Base-by-base conservation (phyloP, 2,113 vertebrate species). In the Eidolon helvum region DNA sequence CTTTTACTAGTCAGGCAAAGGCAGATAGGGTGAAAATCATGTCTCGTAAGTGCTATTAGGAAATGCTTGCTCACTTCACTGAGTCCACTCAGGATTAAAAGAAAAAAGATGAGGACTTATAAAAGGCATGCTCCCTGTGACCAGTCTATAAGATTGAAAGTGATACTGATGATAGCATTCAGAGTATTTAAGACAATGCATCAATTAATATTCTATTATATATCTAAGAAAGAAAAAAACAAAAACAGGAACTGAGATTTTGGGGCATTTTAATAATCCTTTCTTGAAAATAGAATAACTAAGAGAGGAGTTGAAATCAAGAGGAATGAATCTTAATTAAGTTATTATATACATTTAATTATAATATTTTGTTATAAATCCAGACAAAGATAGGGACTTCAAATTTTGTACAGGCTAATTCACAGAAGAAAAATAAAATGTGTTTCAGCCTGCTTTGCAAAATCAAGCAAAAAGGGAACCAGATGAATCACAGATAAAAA, bases 1-100 rank as follows among this genome's bases (percentile, higher is more conserved):
- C 30, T 82, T 68, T 83, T 30, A 53, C 33, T 65, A 71, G 30
- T 53, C 96, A 95, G 89, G 94, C 61, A 90, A 95, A 92, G 43
- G 18, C 66, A 97, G 91, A 43, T 22, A 97, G 65, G 57, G 89
- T 98, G 85, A 79, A 97, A 75, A 78, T 96, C 84, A 30, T 74
- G 77, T n/a, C 91, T 87, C 85, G 33, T 3, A 96, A 94, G 30
- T 75, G 16, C 45, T 59, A 11, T 45, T 87, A 59, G 57, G 85
- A 85, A 96, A 91, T 90, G 75, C 86, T 96, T 66, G 95, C 84
- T 72, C 71, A 85, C 35, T 95, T 97, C 63, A 93, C 78, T 94
- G 95, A 97, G 96, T 97, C 66, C 94, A 33, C 40, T 96, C 48
- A 91, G 83, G 30, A 96, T 95, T 96, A 95, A 97, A 96, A 98